Base-by-base conservation (phyloP, 2,888 invertebrate genomes). In the Parapristionchus giblindavisi region DNA sequence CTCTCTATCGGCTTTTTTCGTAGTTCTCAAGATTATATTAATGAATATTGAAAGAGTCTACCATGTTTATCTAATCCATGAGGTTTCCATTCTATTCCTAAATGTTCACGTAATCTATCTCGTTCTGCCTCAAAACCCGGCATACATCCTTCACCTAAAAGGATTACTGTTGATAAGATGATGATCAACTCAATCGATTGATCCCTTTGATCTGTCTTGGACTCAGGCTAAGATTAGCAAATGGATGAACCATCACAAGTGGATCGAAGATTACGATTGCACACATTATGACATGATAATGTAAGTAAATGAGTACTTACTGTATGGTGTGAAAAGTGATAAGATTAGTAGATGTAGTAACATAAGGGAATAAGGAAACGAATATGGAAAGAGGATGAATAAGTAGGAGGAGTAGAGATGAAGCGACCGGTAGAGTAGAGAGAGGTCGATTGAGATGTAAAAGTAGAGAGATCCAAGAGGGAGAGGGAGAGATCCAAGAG, bases 11-110 rank as follows among this genome's bases (percentile, higher is more conserved):
- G 38, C 54, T 65, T 75, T 60, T 75, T 58, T 74, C 38, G 24
- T 61, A 48, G 43, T 29, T 38, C 48, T 54, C 43, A 68, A 66
- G 36, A 54, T 75, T 75, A 36, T 61, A 61, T 58, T 54, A 52
- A 76, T 71, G 60, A 63, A 71, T 61, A 38, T n/a, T 27, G 51
- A 54, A 71, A 60, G 32, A 34, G 75, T 60, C 65, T 63, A 73
- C 85, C 80, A 65, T 79, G 76, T 54, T 80, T 80, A 17, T 82
- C 77, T 29, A 86, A 56, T n/a, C 85, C 86, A 61, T 81, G 78
- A 43, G 83, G 85, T 11, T 84, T 75, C 87, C 87, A 87, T 76
- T 87, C 87, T 73, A 87, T 85, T 5, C 87, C 87, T 21, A 87
- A 77, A 77, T 85, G 84, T 70, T 87, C 86, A 5, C 84, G 70